These are phyloP conservation scores for Yponomeuta plumbellus DNA, from an alignment of 2,888 invertebrate species.

Conservation along the genomic window DNA sequence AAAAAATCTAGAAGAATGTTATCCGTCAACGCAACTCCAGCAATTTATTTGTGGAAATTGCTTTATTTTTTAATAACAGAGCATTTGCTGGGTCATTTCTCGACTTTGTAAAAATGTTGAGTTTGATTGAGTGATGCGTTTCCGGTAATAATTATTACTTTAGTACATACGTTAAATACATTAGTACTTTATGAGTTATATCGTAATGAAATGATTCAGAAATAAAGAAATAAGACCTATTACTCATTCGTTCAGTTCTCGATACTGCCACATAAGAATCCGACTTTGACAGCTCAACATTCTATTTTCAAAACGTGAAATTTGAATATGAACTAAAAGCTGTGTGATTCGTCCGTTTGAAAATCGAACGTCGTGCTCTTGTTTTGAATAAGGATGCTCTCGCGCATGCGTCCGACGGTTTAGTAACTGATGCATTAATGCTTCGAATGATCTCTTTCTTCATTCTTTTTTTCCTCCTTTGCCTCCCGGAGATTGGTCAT, in stretches of 20 bases:
- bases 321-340: conserved; percentile 68
- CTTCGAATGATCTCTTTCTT: conserved; percentile 56
- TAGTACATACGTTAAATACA: too few relatives aligned
- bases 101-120: neutral
- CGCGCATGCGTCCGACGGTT: conserved; percentile 71
- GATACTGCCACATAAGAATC: conserved; percentile 26
- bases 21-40: conserved; percentile 55
- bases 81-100: conserved; percentile 7
- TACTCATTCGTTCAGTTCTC: conserved; percentile 9
- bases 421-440: conserved; percentile 76
- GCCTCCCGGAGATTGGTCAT: conserved; percentile 71
- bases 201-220: conserved; percentile 30
- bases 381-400: conserved; percentile 72
- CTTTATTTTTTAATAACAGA: neutral
- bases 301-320: conserved; percentile 56
- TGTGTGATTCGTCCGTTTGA: conserved; percentile 62
- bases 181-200: too few relatives aligned
- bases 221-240: conserved; percentile 24
- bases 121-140: too few relatives aligned
- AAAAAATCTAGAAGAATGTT: conserved; percentile 62
- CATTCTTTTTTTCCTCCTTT: conserved; percentile 44
- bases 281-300: conserved; percentile 41
- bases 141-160: too few relatives aligned
- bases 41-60: conserved; percentile 30
- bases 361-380: conserved; percentile 67